phyloP scores from a whole-genome alignment of 2,113 vertebrate genomes.

The Sinocyclocheilus rhinocerous region DNA sequence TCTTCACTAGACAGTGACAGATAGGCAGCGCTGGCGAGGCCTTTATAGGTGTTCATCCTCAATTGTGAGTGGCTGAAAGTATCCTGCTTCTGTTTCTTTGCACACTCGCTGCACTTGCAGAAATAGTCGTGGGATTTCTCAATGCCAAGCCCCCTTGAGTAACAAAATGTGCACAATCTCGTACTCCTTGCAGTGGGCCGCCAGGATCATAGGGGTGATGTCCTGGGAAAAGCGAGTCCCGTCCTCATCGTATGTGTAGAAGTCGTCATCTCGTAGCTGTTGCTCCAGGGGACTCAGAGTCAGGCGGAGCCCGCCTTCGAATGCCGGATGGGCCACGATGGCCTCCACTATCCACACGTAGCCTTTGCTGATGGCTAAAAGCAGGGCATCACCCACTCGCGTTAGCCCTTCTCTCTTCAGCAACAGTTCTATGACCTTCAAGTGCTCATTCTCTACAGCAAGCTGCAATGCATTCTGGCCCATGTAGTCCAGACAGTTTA shows the following conservation, averaged over 20 bases:
- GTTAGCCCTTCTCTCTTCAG: constrained; percentile 85
- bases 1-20: constrained; percentile 87
- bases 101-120: constrained; percentile 84
- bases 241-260: constrained; percentile 88
- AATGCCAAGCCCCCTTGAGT: constrained; percentile 84
- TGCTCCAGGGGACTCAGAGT: constrained; percentile 80
- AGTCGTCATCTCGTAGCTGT: constrained; percentile 84
- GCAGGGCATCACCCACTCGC: constrained; percentile 85
- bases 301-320: constrained; percentile 78
- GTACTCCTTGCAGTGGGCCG: constrained; percentile 60
- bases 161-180: constrained; percentile 79
- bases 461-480: constrained; percentile 94
- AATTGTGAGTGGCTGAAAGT: constrained; percentile 88
- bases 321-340: constrained; percentile 85
- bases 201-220: constrained; percentile 58
- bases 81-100: constrained; percentile 82
- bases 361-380: constrained; percentile 89
- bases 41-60: constrained; percentile 87
- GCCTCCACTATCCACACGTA: constrained; percentile 90
- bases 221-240: constrained; percentile 74
- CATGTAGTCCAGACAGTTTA: constrained; percentile 97
- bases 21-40: constrained; percentile 86
- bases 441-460: constrained; percentile 94
- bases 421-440: constrained; percentile 94
- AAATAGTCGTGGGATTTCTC: constrained; percentile 88